phyloP scores from a whole-genome alignment of 2,797 vertebrate species.

The Discoglossus pictus region DNA sequence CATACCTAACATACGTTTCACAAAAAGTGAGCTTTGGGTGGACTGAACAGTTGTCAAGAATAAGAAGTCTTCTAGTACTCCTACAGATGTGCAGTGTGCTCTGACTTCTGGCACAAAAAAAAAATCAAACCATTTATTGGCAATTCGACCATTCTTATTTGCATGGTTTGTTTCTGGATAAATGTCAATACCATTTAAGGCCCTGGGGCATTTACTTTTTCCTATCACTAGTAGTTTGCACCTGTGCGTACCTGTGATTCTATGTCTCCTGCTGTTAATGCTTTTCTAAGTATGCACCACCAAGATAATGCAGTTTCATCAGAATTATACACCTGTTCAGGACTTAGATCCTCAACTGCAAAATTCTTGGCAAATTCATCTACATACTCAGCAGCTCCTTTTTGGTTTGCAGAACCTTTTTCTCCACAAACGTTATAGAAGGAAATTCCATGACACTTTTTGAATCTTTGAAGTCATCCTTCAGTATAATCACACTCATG shows the following conservation, averaged over 20 bases:
- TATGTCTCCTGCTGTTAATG: slow-evolving; percentile 1
- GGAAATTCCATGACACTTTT: neutral
- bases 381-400: neutral
- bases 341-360: neutral
- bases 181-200: neutral
- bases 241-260: neutral
- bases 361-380: neutral
- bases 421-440: neutral
- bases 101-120: neutral
- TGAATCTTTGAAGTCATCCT: neutral
- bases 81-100: neutral
- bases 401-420: neutral
- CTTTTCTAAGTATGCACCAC: neutral
- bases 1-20: too few relatives aligned
- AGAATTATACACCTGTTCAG: neutral
- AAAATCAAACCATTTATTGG: neutral
- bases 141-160: neutral
- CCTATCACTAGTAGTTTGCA: slow-evolving; percentile 4
- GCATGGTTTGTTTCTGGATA: neutral
- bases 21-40: too few relatives aligned
- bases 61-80: neutral
- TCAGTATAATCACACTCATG: slow-evolving; percentile 59
- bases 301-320: slow-evolving; percentile 2
- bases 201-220: neutral
- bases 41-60: slow-evolving; percentile 1